These are phyloP conservation scores for Conger conger DNA, from an alignment of 2,113 vertebrate species.

Conservation along the genomic window DNA sequence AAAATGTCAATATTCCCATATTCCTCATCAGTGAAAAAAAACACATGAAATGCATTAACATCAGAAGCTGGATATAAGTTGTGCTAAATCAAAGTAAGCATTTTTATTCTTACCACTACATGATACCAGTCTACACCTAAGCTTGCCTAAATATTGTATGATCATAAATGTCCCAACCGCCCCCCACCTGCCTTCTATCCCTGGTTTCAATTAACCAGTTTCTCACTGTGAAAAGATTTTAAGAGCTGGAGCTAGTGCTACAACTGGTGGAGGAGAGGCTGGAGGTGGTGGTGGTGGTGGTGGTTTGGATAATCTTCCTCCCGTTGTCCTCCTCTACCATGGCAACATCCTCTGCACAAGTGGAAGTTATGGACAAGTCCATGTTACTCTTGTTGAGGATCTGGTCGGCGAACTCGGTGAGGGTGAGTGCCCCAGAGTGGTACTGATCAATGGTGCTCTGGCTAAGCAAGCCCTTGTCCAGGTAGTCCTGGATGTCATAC, in stretches of 20 bases:
- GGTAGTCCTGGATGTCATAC: slow-evolving; percentile 85
- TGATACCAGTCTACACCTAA: not conserved
- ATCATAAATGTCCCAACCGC: not conserved
- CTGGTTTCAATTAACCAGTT: not conserved
- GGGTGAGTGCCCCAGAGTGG: too few relatives aligned
- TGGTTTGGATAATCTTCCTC: slow-evolving; percentile 89
- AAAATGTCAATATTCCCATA: not conserved
- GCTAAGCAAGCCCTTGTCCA: slow-evolving; percentile 79
- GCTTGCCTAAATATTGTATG: not conserved
- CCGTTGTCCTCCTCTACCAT: slow-evolving; percentile 95
- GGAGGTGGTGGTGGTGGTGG: slow-evolving; percentile 72
- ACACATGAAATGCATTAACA: not conserved
- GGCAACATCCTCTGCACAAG: slow-evolving; percentile 64
- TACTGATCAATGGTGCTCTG: slow-evolving; percentile 83
- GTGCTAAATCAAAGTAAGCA: not conserved
- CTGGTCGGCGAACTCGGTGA: slow-evolving; percentile 88
- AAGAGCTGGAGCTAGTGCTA: slow-evolving; percentile 58
- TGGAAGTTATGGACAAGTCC: slow-evolving; percentile 61
- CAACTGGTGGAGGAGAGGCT: slow-evolving; percentile 63
- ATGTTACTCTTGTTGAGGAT: slow-evolving; percentile 71
- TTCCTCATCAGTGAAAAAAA: not conserved
- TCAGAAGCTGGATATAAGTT: not conserved
- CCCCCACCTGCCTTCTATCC: not conserved
- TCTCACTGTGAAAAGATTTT: slow-evolving; percentile 16
- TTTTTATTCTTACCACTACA: not conserved